A percentile compares a stretch with the other conserved stretches of the same genome.
Conservation (phyloP, 2,113 vertebrate genomes). For the Leuciscus idus region DNA sequence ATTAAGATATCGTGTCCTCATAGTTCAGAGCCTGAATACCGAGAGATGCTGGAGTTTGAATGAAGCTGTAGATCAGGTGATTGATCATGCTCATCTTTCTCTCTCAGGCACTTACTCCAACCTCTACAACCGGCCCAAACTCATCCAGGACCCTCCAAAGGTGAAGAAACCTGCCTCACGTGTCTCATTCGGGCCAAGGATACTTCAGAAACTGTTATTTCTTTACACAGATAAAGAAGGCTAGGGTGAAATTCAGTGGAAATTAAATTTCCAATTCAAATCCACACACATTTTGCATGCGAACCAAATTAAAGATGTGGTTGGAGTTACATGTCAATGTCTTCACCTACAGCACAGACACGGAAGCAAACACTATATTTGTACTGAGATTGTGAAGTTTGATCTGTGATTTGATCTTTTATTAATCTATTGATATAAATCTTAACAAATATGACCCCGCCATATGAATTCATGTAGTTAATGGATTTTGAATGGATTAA, state of each 20-base stretch:
- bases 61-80: no score
- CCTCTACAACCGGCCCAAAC: conserved; percentile 92
- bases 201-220: not conserved
- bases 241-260: not conserved
- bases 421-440: not conserved
- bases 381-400: not conserved
- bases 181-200: not conserved
- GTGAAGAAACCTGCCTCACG: conserved; percentile 68
- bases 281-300: not conserved
- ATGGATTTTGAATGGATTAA: not conserved
- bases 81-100: conserved; percentile 18
- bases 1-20: no score
- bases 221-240: not conserved
- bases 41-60: no score
- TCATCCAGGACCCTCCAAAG: conserved; percentile 89
- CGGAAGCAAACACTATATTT: not conserved
- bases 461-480: not conserved
- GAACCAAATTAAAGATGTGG: not conserved
- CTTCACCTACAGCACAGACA: not conserved
- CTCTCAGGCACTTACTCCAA: conserved; percentile 93
- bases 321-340: not conserved
- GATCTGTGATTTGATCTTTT: not conserved
- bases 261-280: conserved; percentile 12
- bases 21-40: no score
- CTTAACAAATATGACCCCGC: not conserved